Base-by-base conservation (phyloP, 2,888 invertebrate genomes). In the Drosophila cyrtoloma region DNA sequence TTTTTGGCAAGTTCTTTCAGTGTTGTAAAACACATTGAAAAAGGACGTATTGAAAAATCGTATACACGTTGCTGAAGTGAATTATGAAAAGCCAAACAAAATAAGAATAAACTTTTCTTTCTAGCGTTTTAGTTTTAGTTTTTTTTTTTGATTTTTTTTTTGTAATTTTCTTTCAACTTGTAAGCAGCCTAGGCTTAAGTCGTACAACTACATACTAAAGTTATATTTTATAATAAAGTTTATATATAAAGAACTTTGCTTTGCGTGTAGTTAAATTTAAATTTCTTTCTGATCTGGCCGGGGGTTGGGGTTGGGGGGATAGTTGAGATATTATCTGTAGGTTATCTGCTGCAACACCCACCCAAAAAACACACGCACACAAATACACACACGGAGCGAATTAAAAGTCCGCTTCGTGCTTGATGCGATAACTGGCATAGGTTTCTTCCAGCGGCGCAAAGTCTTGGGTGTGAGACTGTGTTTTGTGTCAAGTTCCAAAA, bases 361-460 rank as follows among this genome's bases (percentile, higher is more conserved):
- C 64, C 56, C 67, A 65, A 61, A 51, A 35, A 58, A 60, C 55
- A 16, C 59, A 74, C 68, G 22, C 26, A 26, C 55, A 28, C 26
- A 37, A 33, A 33, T 12, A 12, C 22, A 63, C 12, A 32, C 33
- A 56, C 30, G 37, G 22, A 64, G 64, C 68, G 66, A 69, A 83
- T 88, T 91, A 92, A 79, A 84, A 92, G 82, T 92, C 92, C 75
- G 92, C 90, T 81, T 92, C 92, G 81, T 92, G 90, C 71, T 92
- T 92, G 81, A 92, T 92, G 86, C 91, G 92, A 82, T 92, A 92
- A 79, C 91, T 91, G 82, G 91, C 92, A 86, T 92, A 92, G 60
- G 91, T 92, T 82, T 92, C 89, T 84, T 92, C 92, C 92, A 92
- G 79, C 79, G 92, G 92, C 63, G 91, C 83, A 82, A 92, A 92